Percentiles rank a stretch among this genome's conserved stretches.
These are phyloP conservation scores for Mylabris phalerata DNA, from an alignment of 1,140 invertebrate species.

Conservation along the genomic window DNA sequence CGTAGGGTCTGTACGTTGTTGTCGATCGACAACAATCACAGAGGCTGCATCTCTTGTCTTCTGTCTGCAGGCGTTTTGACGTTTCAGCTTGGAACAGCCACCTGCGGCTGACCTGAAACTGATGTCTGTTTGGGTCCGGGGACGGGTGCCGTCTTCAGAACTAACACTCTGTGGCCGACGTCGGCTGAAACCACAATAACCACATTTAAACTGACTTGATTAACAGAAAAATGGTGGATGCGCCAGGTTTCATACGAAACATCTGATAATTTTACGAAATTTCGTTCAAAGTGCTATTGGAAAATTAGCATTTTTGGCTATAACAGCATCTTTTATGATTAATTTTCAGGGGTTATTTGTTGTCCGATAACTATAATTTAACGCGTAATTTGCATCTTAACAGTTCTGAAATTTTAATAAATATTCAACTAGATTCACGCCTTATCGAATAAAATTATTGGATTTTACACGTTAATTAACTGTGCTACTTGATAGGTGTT, in stretches of 20 bases:
- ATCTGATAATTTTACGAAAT: background rate
- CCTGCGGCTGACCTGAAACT: constrained; percentile 28
- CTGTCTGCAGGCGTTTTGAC: constrained; percentile 30
- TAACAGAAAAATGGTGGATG: background rate
- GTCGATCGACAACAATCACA: constrained; percentile 1
- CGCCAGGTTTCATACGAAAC: background rate
- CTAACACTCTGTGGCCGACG: constrained; percentile 25
- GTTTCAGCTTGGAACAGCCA: constrained; percentile 30
- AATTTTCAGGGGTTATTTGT: background rate
- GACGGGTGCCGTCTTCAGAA: constrained; percentile 25
- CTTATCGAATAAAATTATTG: no score
- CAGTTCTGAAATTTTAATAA: no score
- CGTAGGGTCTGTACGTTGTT: constrained; percentile 15
- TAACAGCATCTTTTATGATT: background rate
- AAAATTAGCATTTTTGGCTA: background rate
- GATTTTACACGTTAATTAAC: no score
- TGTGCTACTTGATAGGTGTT: no score
- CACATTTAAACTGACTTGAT: background rate
- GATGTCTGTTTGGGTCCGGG: constrained; percentile 13
- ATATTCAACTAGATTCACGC: no score
- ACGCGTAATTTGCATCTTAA: no score
- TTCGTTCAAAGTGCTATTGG: background rate
- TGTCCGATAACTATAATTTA: background rate
- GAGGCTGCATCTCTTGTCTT: constrained; percentile 19
- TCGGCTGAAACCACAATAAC: constrained; percentile 18